Base-by-base conservation (phyloP, 2,113 vertebrate genomes). In the Syrmaticus mikado region DNA sequence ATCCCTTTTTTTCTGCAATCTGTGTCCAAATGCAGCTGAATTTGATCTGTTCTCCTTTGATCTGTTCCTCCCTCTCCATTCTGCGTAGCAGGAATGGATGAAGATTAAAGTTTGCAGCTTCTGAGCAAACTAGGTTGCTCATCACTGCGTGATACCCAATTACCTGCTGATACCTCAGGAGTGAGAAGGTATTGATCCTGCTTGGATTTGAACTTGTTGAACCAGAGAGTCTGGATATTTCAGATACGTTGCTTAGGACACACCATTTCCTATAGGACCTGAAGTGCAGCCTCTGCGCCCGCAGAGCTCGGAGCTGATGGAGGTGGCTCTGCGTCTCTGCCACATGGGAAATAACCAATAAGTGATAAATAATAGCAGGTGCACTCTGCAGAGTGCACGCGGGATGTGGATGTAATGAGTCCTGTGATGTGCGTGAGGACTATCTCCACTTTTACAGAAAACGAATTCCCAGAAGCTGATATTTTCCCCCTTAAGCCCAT, bases 61-160 rank as follows among this genome's bases (percentile, higher is more conserved):
- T 95, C 85, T 91, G 85, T 92, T 81, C 93, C 79, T 93, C 93
- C 87, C 94, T 90, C 43, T 32, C 94, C 80, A 72, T 92, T 90
- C 90, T 50, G 10, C 65, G 66, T 74, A 89, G 65, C 73, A 75
- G 93, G 57, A 90, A 88, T 67, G 89, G 93, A 75, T 43, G 90
- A 94, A 95, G 96, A 94, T 96, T 96, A 94, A 96, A 96, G 90
- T 95, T 96, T 94, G 90, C 87, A 88, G 94, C 89, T 90, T 93
- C 85, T 94, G 93, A 95, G 87, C 95, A 82, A 96, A 90, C 77
- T 52, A 86, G 94, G 95, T 93, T 96, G 95, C 94, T 94, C 87
- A 78, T 93, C 95, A 86, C 91, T 64, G 93, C 70, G 6, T 75
- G 91, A 34, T 92, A 88, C 85, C 90, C 90, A 95, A 96, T 97